Conservation (phyloP, 2,888 invertebrate species). For the Tetramorium bicarinatum region DNA sequence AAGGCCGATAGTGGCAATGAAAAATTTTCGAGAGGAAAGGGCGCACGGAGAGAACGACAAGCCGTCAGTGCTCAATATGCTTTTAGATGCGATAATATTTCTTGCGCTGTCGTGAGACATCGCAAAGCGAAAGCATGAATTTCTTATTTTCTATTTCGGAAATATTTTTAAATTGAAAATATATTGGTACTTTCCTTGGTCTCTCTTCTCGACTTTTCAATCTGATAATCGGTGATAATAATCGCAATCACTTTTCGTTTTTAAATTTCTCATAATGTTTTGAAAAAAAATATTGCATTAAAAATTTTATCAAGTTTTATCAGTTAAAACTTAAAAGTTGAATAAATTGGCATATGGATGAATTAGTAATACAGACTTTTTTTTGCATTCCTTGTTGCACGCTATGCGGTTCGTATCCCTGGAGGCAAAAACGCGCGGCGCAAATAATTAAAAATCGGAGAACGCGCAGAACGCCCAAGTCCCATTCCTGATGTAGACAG, state of each 20-base stretch:
- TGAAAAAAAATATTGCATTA: not conserved
- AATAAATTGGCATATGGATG: not conserved
- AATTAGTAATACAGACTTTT: not conserved
- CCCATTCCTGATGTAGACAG: constrained; percentile 40
- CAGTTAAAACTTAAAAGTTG: not conserved
- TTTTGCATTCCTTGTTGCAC: not conserved
- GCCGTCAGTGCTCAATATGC: constrained; percentile 11
- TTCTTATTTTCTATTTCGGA: not conserved
- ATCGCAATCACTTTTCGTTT: not conserved
- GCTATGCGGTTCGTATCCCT: not conserved
- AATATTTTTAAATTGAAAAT: not conserved
- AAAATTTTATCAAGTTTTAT: not conserved
- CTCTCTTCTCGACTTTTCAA: not conserved
- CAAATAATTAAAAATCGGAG: constrained; percentile 65
- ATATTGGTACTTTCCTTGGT: not conserved
- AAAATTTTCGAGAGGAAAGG: constrained; percentile 50
- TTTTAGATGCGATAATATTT: constrained; percentile 45
- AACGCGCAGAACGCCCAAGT: constrained; percentile 14
- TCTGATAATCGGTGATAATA: not conserved
- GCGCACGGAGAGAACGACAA: not conserved
- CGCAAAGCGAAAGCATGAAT: constrained; percentile 7
- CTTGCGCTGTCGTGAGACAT: constrained; percentile 1
- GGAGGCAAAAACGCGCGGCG: constrained; percentile 48
- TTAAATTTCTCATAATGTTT: not conserved
- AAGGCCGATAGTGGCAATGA: constrained; percentile 59